These are phyloP conservation scores for Eospalax fontanierii DNA, from an alignment of 2,797 vertebrate genomes.

Conservation along the genomic window DNA sequence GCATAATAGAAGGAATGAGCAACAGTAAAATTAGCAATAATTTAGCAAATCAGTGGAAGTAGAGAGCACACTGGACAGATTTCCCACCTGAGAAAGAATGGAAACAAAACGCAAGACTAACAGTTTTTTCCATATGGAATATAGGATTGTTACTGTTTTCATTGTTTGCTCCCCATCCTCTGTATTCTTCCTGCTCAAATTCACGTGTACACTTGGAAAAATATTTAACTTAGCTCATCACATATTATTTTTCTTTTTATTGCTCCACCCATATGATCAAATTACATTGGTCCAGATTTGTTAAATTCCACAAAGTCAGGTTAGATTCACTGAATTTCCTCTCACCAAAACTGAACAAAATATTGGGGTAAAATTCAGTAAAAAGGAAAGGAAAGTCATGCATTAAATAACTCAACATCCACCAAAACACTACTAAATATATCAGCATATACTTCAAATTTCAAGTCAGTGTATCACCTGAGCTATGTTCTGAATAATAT, in stretches of 20 bases:
- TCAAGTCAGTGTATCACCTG: not conserved
- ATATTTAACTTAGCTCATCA: not conserved
- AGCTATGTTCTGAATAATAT: not conserved
- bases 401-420: not conserved
- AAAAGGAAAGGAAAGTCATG: not conserved
- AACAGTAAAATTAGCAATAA: not conserved
- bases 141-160: not conserved
- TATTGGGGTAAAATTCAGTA: not conserved
- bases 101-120: not conserved
- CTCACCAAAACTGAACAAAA: not conserved
- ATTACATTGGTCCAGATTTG: not conserved
- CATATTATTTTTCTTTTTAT: not conserved
- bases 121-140: not conserved
- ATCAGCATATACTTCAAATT: not conserved
- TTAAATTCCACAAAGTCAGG: too few relatives aligned
- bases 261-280: not conserved
- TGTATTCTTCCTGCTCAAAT: not conserved
- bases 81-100: not conserved
- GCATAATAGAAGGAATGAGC: not conserved
- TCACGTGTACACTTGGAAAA: not conserved
- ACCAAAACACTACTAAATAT: not conserved
- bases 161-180: not conserved
- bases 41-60: not conserved
- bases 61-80: not conserved
- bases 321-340: too few relatives aligned